Evolutionary conservation across 2,113 vertebrate species (phyloP), one percentile per base, ranked within the genome.

Genomic region (Bothrops jararaca): DNA sequence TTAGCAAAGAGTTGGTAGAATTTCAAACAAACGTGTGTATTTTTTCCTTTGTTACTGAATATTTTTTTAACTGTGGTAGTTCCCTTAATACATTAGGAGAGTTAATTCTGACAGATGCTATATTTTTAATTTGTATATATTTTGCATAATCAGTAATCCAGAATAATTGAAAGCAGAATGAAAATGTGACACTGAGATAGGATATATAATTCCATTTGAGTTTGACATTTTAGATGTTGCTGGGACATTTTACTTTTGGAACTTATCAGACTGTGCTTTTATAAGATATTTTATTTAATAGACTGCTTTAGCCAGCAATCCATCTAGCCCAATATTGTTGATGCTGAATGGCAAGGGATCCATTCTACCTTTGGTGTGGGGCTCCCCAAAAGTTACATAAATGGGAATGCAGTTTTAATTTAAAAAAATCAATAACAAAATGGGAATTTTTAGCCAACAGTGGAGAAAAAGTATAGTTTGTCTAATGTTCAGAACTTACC

Each of bases 341-440:
- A 39, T 39, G 60, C 64, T 74, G 34, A 34, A 74, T 53, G n/a
- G 18, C 69, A 42, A 80, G 34, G 34, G 34, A 80, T 80, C 74
- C 34, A 42, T 80, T 39, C 74, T 80, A 80, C 7, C 74, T 22
- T 80, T 22, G 74, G 15, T 56, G 54, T 5, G 54, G 15, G 54
- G 54, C 54, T 56, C 54, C 54, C 54, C 0, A 4, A 56, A 56
- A 20, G 20, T 56, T 56, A 56, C 4, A 56, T 56, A 29, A 69
- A 26, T 80, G 11, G 26, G 1, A n/a, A 88, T 53, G 26, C 24
- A 13, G 50, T 26, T 52, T 88, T 54, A 96, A 93, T 97, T 95
- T 95, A 93, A 95, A 95, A 94, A 22, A 23, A 11, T 94, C 94
- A 91, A 48, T 69, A 91, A 88, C 18, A 93, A 95, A 94, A 95